phyloP scores from a whole-genome alignment of 2,797 vertebrate species.

The Chrosomus eos region DNA sequence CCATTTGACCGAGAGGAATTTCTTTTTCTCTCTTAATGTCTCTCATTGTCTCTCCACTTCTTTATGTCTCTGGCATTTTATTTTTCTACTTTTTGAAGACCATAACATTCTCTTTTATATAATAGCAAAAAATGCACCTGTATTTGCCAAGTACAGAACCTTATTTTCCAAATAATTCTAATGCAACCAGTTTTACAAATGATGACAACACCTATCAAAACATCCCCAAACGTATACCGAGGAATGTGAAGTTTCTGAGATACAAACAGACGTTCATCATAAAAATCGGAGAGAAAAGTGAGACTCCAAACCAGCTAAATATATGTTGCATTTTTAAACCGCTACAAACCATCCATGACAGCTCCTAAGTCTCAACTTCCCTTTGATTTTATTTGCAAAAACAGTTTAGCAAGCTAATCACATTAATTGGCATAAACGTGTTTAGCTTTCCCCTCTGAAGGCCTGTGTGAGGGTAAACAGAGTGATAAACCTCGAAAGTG shows the following conservation, averaged over 20 bases:
- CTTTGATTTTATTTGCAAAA: constrained; percentile 75
- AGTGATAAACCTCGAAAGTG: constrained; percentile 61
- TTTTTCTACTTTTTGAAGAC: not conserved
- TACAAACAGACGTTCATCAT: not conserved
- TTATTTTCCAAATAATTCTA: constrained; percentile 31
- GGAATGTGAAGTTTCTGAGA: constrained; percentile 25
- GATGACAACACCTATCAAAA: constrained; percentile 28
- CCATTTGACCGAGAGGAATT: constrained; percentile 29
- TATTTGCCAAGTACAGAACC: constrained; percentile 17
- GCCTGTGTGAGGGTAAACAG: constrained; percentile 61
- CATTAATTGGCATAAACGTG: constrained; percentile 78
- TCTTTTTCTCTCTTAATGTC: constrained; percentile 11
- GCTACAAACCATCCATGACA: constrained; percentile 50
- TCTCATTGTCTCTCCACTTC: constrained; percentile 6
- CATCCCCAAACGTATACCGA: constrained; percentile 1
- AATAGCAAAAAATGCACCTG: not conserved
- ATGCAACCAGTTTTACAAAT: constrained; percentile 1
- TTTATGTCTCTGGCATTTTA: not conserved
- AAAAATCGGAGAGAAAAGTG: not conserved
- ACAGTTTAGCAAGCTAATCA: constrained; percentile 78
- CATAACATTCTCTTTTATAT: constrained; percentile 26
- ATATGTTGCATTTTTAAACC: not conserved
- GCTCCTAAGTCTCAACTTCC: constrained; percentile 24
- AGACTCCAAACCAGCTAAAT: not conserved
- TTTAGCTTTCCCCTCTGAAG: constrained; percentile 75